These are phyloP conservation scores for Premnoplex brunnescens DNA, from an alignment of 2,797 vertebrate genomes.

Conservation along the genomic window DNA sequence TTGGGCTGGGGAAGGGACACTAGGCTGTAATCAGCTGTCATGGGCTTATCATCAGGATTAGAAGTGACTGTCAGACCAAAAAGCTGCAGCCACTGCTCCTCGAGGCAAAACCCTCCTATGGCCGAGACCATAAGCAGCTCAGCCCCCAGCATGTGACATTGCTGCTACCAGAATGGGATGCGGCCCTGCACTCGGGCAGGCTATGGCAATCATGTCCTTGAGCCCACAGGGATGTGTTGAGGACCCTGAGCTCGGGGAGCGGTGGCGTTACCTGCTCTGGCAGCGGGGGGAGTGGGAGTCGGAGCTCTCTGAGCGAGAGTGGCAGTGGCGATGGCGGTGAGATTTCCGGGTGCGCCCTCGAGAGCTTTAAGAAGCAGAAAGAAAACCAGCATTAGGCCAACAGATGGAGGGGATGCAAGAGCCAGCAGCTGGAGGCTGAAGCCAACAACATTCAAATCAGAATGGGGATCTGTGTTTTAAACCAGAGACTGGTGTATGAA, in stretches of 20 bases:
- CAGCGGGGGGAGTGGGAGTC: slow-evolving; percentile 80
- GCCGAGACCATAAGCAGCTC: neutral
- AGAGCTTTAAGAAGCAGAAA: slow-evolving; percentile 78
- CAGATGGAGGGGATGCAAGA: neutral
- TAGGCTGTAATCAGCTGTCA: slow-evolving; percentile 14
- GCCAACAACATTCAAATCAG: neutral
- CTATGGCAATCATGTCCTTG: neutral
- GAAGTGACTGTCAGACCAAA: slow-evolving; percentile 7
- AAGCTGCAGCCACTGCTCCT: neutral
- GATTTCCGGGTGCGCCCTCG: slow-evolving; percentile 81
- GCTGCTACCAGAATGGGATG: neutral
- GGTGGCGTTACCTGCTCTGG: slow-evolving; percentile 82
- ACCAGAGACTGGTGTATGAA: neutral
- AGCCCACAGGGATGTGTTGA: fast-evolving
- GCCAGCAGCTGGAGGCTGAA: neutral
- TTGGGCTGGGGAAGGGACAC: neutral
- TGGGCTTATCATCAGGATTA: neutral
- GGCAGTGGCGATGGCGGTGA: slow-evolving; percentile 79
- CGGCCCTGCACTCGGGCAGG: neutral
- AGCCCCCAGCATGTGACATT: neutral
- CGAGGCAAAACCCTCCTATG: neutral
- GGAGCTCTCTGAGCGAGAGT: slow-evolving; percentile 82
- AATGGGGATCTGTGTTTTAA: neutral
- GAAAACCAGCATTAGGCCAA: neutral
- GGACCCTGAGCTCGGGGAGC: neutral